Evolutionary conservation across 2,797 vertebrate genomes (phyloP).

Genomic region (Megalops cyprinoides): DNA sequence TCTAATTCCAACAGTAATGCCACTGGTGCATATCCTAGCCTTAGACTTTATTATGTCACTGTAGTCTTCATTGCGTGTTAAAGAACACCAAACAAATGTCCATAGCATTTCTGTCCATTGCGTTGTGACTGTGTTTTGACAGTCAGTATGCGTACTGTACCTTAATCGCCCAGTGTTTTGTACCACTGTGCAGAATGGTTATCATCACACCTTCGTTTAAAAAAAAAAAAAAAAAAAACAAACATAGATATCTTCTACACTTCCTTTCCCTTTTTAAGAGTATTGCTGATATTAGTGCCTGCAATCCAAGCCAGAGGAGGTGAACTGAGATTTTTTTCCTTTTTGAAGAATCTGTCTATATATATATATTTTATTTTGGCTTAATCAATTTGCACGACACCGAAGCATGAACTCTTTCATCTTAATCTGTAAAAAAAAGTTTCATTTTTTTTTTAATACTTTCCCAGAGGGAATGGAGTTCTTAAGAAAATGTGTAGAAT

Average conservation of each 20-base stretch:
- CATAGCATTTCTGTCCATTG: slow-evolving; percentile 32
- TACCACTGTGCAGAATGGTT: slow-evolving; percentile 48
- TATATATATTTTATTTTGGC: slow-evolving; percentile 51
- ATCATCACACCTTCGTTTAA: not conserved
- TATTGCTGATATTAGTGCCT: slow-evolving; percentile 76
- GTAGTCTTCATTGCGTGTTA: slow-evolving; percentile 55
- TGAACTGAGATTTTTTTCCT: slow-evolving; percentile 58
- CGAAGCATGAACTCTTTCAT: slow-evolving; percentile 91
- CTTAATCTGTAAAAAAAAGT: slow-evolving; percentile 83
- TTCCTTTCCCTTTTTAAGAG: slow-evolving; percentile 74
- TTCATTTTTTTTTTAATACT: slow-evolving; percentile 84
- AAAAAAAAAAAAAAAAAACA: too few species aligned
- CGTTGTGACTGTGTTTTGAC: slow-evolving; percentile 66
- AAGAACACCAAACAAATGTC: slow-evolving; percentile 63
- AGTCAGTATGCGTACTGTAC: slow-evolving; percentile 64
- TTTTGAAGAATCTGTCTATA: not conserved
- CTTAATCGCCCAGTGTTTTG: slow-evolving; percentile 75
- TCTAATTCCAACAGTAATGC: slow-evolving; percentile 50
- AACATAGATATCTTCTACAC: slow-evolving; percentile 17
- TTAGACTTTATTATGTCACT: slow-evolving; percentile 72
- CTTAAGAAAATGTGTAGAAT: slow-evolving; percentile 93
- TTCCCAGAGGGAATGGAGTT: slow-evolving; percentile 90
- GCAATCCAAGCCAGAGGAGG: slow-evolving; percentile 73
- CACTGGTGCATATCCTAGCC: slow-evolving; percentile 77
- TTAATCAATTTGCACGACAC: slow-evolving; percentile 87